Evolutionary conservation across 2,888 invertebrate genomes (phyloP).

Genomic region (Scelioninae gen. 1): DNA sequence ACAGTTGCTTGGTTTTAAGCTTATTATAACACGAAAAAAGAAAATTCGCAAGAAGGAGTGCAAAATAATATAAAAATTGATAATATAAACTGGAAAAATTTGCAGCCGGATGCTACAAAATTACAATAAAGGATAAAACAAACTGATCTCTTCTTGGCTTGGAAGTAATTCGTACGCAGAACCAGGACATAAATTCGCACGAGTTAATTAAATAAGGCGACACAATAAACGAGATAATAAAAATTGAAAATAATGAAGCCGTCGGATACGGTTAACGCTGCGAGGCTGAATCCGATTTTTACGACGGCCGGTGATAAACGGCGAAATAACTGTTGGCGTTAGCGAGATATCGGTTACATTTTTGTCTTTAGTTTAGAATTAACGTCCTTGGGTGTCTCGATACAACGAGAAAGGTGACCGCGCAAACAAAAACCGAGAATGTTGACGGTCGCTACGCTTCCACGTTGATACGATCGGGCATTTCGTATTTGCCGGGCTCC

Average conservation of each 20-base stretch:
- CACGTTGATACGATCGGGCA: slow-evolving; percentile 61
- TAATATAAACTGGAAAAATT: no score
- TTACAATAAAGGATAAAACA: background rate
- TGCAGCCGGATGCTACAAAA: background rate
- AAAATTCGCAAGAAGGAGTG: no score
- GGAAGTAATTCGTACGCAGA: no score
- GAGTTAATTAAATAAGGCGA: slow-evolving; percentile 45
- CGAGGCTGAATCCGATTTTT: slow-evolving; percentile 37
- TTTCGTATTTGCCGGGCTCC: slow-evolving; percentile 14
- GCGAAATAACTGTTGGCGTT: slow-evolving; percentile 47
- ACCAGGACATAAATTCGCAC: slow-evolving; percentile 15
- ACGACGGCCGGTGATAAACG: slow-evolving; percentile 36
- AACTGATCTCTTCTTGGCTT: background rate
- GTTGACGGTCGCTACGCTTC: slow-evolving; percentile 63
- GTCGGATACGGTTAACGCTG: slow-evolving; percentile 47
- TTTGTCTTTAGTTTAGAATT: slow-evolving; percentile 57
- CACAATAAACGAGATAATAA: slow-evolving; percentile 26
- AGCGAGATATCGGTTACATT: slow-evolving; percentile 51
- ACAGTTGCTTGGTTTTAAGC: no score
- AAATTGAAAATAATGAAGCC: slow-evolving; percentile 52
- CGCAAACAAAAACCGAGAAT: slow-evolving; percentile 45
- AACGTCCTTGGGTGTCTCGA: slow-evolving; percentile 67
- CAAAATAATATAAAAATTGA: no score
- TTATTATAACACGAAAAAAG: no score
- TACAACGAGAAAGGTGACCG: slow-evolving; percentile 64